Conservation (phyloP, 2,888 invertebrate species). For the Masnerella sp. region DNA sequence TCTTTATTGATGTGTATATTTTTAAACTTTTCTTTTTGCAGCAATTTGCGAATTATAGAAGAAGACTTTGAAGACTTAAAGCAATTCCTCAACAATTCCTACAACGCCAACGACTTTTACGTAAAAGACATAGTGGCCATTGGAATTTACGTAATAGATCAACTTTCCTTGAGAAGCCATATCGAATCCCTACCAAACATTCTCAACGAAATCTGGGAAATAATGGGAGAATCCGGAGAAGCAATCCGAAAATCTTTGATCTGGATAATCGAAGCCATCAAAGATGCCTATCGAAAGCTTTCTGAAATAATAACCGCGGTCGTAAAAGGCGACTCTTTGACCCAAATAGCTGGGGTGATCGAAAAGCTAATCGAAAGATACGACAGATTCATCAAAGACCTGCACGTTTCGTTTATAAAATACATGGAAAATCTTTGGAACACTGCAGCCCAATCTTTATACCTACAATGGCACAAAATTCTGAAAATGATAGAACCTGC, state of each 20-base stretch:
- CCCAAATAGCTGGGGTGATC: conserved; percentile 84
- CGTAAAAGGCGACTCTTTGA: conserved; percentile 86
- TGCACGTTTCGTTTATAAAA: conserved; percentile 84
- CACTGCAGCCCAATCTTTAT: conserved; percentile 82
- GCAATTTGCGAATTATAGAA: conserved; percentile 84
- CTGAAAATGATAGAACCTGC: conserved; percentile 87
- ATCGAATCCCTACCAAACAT: conserved; percentile 89
- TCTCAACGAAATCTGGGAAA: conserved; percentile 89
- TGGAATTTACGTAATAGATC: conserved; percentile 85
- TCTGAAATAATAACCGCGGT: conserved; percentile 84
- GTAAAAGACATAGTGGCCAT: conserved; percentile 87
- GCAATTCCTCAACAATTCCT: conserved; percentile 86
- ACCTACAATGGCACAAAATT: conserved; percentile 86
- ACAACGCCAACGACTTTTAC: conserved; percentile 90
- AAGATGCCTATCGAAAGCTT: conserved; percentile 84
- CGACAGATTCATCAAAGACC: conserved; percentile 87
- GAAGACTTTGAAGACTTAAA: conserved; percentile 86
- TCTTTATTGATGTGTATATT: no score
- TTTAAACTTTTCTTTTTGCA: no score
- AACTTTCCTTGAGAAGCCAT: conserved; percentile 87
- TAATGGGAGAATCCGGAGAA: conserved; percentile 90
- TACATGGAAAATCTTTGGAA: conserved; percentile 88
- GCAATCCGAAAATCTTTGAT: conserved; percentile 87
- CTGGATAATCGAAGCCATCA: conserved; percentile 86
- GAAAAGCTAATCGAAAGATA: conserved; percentile 86